A percentile compares a stretch with the other conserved stretches of the same genome.
Evolutionary conservation across 2,113 vertebrate genomes (phyloP).

Genomic region (Castor canadensis): DNA sequence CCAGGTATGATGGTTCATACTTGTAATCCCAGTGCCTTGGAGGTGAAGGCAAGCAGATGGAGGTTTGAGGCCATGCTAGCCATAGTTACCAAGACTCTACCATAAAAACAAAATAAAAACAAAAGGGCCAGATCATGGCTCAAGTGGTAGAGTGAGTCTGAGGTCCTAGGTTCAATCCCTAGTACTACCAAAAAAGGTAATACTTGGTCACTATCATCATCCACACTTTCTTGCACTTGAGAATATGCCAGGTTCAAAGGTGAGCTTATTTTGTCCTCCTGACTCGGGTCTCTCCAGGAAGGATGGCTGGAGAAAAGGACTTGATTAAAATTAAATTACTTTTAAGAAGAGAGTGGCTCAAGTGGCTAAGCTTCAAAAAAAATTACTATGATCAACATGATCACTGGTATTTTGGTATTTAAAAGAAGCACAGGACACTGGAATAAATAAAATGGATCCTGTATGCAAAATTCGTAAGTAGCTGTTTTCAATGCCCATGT

Average conservation of each 20-base stretch:
- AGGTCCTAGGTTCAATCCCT: too few relatives aligned
- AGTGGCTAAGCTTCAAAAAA: slow-evolving; percentile 22
- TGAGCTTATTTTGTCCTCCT: not conserved
- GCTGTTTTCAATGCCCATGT: not conserved
- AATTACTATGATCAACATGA: slow-evolving; percentile 32
- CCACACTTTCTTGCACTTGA: not conserved
- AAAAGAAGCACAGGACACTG: not conserved
- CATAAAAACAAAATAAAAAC: too few relatives aligned
- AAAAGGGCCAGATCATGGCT: too few relatives aligned
- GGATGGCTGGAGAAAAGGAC: not conserved
- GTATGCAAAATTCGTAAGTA: not conserved
- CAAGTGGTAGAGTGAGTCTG: too few relatives aligned
- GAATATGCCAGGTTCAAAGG: slow-evolving; percentile 5
- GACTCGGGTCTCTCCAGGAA: not conserved
- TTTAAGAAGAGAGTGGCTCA: not conserved
- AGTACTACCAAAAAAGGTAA: not conserved
- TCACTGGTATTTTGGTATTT: slow-evolving; percentile 28
- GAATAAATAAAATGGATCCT: slow-evolving; percentile 15
- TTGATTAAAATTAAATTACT: slow-evolving; percentile 15
- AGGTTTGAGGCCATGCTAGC: too few relatives aligned
- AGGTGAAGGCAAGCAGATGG: too few relatives aligned
- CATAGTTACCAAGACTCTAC: not conserved
- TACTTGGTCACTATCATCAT: not conserved
- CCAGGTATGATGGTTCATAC: too few relatives aligned
- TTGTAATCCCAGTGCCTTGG: too few relatives aligned